phyloP scores from a whole-genome alignment of 2,888 invertebrate genomes.

The Yponomeuta cagnagella region DNA sequence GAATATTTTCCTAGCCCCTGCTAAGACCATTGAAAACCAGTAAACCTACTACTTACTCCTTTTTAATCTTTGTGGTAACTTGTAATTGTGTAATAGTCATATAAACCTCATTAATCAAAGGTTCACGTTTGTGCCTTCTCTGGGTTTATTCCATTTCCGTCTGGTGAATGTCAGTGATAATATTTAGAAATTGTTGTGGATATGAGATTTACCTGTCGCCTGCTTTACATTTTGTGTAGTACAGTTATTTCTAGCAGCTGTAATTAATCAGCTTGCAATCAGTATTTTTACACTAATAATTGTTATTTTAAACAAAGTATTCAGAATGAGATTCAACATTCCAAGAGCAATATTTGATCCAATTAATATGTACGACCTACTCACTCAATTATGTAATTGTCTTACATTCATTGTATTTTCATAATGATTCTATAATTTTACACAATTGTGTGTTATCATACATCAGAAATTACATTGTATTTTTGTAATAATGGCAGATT shows the following conservation, averaged over 20 bases:
- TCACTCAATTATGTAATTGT: no score
- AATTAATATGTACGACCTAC: no score
- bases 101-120: slow-evolving; percentile 7
- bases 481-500: slow-evolving; percentile 10
- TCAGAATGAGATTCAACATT: slow-evolving; percentile 14
- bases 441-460: neutral
- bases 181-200: neutral
- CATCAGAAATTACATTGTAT: neutral
- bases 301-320: neutral
- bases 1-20: no score
- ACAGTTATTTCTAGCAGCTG: neutral
- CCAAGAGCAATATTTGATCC: slow-evolving; percentile 5
- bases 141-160: neutral
- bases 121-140: slow-evolving; percentile 8
- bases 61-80: neutral
- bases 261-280: neutral
- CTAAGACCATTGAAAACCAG: no score
- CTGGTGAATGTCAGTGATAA: slow-evolving; percentile 2
- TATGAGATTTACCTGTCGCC: neutral
- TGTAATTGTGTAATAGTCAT: neutral
- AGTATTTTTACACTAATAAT: neutral
- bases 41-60: no score
- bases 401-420: neutral
- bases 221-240: neutral
- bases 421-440: neutral